Base-by-base conservation (phyloP, 1,140 invertebrate species). In the Micrasema minimum region DNA sequence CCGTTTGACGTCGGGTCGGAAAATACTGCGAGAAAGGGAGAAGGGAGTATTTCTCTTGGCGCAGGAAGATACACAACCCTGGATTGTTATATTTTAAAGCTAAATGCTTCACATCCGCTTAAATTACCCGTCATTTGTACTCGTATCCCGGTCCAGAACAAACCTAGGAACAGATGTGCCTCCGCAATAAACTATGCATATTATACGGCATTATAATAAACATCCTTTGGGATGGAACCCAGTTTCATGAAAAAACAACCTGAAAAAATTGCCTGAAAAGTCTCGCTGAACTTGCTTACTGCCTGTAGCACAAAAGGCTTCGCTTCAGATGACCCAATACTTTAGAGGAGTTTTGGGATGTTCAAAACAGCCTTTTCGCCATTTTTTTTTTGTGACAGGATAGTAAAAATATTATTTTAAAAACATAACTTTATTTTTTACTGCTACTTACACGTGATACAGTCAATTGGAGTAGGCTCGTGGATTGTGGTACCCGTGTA, bases 161-260 rank as follows among this genome's bases (percentile, higher is more conserved):
- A 4, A 31, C 26, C 31, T 7, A 9, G 31, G 55, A 59, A 9
- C 55, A 59, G 55, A 43, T 59, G 55, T 20, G 37, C 37, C 9
- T 35, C 2, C 18, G 12, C 55, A 59, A 41, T 59, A 59, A 59
- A 59, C 16, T 23, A n/a, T 59, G 38, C 16, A 11, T 14, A 57
- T 57, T 57, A 37, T 57, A 57, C 53, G n/a, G 53, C 10, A 59
- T 37, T 31, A 59, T 59, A 59, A 59, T 43, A 59, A 59, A 59
- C 37, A 38, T 43, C 14, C 16, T 38, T 22, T 22, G 2, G 51
- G 5, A 14, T 11, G 22, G 18, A 11, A 23, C 38, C 35, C 37
- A 20, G 16, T 41, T 14, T 16, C 35, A 14, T 12, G 55, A 38
- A 59, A 57, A 57, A 59, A 7, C 37, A 31, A 41, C 16, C 16